Evolutionary conservation across 2,888 invertebrate species (phyloP), one percentile per base, ranked within the genome.

Genomic region (Macrosoma leucophasiata): DNA sequence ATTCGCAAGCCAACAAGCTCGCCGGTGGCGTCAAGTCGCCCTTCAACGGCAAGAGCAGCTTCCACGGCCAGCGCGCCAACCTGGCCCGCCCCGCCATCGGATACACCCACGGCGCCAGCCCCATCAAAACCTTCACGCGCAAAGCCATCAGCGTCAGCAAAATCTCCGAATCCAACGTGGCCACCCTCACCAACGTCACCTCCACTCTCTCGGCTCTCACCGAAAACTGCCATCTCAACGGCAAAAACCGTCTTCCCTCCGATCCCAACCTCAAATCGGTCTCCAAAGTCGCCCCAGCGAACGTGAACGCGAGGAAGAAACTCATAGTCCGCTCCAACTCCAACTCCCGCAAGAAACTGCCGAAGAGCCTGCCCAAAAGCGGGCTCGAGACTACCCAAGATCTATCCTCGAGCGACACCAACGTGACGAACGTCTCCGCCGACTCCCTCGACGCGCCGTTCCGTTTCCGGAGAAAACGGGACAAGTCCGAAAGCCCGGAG

Each of bases 381-480:
- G 58, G 63, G 12, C 52, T 79, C 5, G 79, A 78, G 37, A 57
- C 70, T 1, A 65, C 67, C 1, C 81, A 82, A 34, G 85, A 84
- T 14, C 46, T 84, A 39, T 84, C 85, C 23, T 84, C 85, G 17
- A 84, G 84, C 39, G 84, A 84, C 38, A 84, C 85, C 0, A 85
- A 84, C 31, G 69, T 82, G 3, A 84, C 84, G 0, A 84, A 84
- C 48, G 75, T 85, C 43, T 82, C 84, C 0, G 68, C 77, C 0
- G 85, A 84, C 30, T 82, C 84, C 0, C 54, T 85, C 1, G 84
- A 85, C 22, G 61, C 77, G 0, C 84, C 82, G 1, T 82, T 75
- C 42, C 53, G 84, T 15, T 84, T 85, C 37, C 49, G 84, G 8
- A 67, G 84, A 44, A 82, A 84, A 69, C 48, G 84, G 34, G 82